Base-by-base conservation (phyloP, 2,888 invertebrate genomes). In the Xanthia icteritia region DNA sequence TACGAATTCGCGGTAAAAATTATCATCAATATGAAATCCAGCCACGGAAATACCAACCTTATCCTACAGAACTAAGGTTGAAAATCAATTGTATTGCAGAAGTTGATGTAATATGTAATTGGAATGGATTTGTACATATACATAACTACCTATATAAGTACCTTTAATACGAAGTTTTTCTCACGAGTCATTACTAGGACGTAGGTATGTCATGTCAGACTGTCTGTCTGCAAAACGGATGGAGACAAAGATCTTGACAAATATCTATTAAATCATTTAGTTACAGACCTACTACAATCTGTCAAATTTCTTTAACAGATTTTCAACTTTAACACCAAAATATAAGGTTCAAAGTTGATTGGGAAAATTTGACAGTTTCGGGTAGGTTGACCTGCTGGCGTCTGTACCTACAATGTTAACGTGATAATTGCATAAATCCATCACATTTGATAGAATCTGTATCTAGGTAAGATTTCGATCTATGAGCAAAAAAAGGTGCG, bases 1-100 rank as follows among this genome's bases (percentile, higher is more conserved):
- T 66, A 68, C 58, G 27, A 86, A 81, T 88, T 87, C 86, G 80
- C 78, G 58, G 84, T 82, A 86, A 77, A 79, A 77, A 77, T 79
- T 63, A 80, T 75, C 48, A 73, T 82, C 76, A 60, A 64, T 73
- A 27, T 65, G 6, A 60, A n/a, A 64, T 11, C 2, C 1, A 6
- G 8, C 0, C 31, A 61, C 0, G 2, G 15, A 27, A 81, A 70
- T 77, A 61, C 17, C 31, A 58, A 63, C 63, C 36, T 39, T 82
- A 64, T 0, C 0, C 0, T 0, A 8, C 2, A 0, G 0, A 0
- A 0, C 0, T 82, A 80, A 65, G 48, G 82, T 78, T 76, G 20
- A 70, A 65, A 74, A 36, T 82, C n/a, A 20, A 56, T 71, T 78
- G 68, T 2, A 61, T 5, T 54, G 4, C 15, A 31, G 54, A 69